phyloP scores from a whole-genome alignment of 2,888 invertebrate species.

The Parnassius glacialis region DNA sequence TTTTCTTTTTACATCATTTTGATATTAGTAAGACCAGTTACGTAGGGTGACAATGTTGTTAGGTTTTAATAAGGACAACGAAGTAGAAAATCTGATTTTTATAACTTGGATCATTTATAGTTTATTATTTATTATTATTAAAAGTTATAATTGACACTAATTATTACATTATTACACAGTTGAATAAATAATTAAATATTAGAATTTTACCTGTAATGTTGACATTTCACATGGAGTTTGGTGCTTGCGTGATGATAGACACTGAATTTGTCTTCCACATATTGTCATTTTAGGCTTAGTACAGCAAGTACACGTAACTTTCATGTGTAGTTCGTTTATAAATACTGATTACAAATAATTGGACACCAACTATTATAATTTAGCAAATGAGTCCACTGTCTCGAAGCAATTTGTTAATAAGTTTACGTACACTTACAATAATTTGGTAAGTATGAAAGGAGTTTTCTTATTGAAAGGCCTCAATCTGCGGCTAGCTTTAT shows the following conservation, averaged over 20 bases:
- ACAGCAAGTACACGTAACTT: no score
- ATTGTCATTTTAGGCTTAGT: no score
- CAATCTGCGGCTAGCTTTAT: conserved; percentile 32
- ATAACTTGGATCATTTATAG: no score
- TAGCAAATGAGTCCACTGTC: neutral
- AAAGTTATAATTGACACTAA: no score
- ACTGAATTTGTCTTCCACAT: no score
- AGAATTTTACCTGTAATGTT: no score
- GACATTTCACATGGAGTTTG: no score
- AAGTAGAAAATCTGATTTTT: neutral
- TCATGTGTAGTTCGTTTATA: no score
- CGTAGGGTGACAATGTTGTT: conserved; percentile 58
- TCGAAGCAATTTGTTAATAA: conserved; percentile 30
- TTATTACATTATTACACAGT: no score
- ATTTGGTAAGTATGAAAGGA: conserved; percentile 30
- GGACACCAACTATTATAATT: neutral
- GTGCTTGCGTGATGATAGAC: no score
- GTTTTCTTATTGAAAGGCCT: conserved; percentile 27
- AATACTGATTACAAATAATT: neutral
- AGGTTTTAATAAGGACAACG: neutral
- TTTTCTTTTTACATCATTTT: conserved; percentile 68
- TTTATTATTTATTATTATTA: no score
- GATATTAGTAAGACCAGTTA: conserved; percentile 54
- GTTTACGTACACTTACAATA: conserved; percentile 23
- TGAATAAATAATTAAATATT: no score